Conservation (phyloP, 2,797 vertebrate species). For the Okamejei kenojei region DNA sequence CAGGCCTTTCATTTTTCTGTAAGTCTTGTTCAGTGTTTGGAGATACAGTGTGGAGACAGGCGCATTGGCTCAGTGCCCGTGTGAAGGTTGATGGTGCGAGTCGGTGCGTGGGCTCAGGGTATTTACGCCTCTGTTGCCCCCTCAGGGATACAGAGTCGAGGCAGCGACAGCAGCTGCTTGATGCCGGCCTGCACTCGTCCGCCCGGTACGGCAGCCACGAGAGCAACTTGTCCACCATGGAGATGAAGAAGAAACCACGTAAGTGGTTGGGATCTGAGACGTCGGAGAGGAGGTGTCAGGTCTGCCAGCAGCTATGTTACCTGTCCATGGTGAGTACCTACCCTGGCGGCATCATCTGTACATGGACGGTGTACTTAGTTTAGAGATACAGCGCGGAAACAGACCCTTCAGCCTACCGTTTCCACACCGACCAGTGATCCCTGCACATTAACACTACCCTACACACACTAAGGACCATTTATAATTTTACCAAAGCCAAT, state of each 20-base stretch:
- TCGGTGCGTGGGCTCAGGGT: background rate
- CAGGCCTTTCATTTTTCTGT: too few relatives aligned
- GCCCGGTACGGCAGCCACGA: slow-evolving; percentile 90
- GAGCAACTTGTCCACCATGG: slow-evolving; percentile 59
- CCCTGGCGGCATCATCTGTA: too few relatives aligned
- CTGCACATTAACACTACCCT: too few relatives aligned
- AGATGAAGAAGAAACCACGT: slow-evolving; percentile 89
- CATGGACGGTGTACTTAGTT: too few relatives aligned
- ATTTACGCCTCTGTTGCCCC: slow-evolving; percentile 14
- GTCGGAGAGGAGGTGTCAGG: slow-evolving; percentile 91
- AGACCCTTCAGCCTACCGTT: too few relatives aligned
- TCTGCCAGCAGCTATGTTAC: slow-evolving; percentile 95
- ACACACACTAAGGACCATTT: too few relatives aligned
- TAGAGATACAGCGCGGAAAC: too few relatives aligned
- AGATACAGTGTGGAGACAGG: too few relatives aligned
- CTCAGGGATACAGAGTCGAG: slow-evolving; percentile 90
- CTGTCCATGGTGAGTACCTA: slow-evolving; percentile 82
- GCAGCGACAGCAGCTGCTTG: slow-evolving; percentile 85
- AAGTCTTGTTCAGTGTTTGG: too few relatives aligned
- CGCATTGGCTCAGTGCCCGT: too few relatives aligned
- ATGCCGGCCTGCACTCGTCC: slow-evolving; percentile 85
- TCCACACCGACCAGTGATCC: too few relatives aligned
- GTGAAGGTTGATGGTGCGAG: background rate
- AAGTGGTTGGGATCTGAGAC: slow-evolving; percentile 94
- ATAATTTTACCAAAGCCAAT: too few relatives aligned